Evolutionary conservation across 2,797 vertebrate genomes (phyloP), one percentile per base, ranked within the genome.

Genomic region (Hapalemur alaotrensis): DNA sequence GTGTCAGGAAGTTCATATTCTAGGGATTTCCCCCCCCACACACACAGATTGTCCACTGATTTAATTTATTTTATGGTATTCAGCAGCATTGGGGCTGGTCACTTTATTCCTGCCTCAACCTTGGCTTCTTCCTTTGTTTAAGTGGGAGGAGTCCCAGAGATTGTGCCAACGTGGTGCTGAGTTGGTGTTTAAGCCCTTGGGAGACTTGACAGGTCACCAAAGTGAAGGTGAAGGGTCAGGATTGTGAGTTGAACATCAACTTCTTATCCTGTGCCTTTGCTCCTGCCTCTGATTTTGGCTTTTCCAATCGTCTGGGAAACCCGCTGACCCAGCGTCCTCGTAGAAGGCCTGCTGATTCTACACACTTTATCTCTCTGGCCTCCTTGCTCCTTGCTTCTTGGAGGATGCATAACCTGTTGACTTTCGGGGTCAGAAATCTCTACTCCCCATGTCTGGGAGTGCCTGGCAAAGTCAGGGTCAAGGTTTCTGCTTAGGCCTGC

Each of bases 291-390:
- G 61, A 98, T 98, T 98, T 98, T 92, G 82, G 97, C 97, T 98
- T 98, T 98, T 72, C 97, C 97, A 91, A 93, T 95, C 94, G 54
- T 82, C 97, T 92, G 97, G 94, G 93, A 72, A 98, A 98, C 97
- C 83, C 61, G 97, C 97, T 98, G 98, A 98, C 93, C 96, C 96
- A 98, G 98, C 98, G 97, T 97, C 98, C 97, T 95, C 52, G 7
- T 4, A 0, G 80, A 94, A 92, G 32, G 80, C 97, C 50, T 97
- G 98, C 98, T 98, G 98, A 98, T 94, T 97, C 89, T 0, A 61
- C 93, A 84, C 32, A 20, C 85, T 97, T 98, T 99, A 98, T 98
- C 98, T 59, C 28, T 70, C 93, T 52, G 88, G 92, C 17, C 13
- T 94, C 59, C 76, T 57, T 97, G 98, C 97, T 98, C 97, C 63